Base-by-base conservation (phyloP, 1,140 invertebrate genomes). In the Nautilus pompilius region DNA sequence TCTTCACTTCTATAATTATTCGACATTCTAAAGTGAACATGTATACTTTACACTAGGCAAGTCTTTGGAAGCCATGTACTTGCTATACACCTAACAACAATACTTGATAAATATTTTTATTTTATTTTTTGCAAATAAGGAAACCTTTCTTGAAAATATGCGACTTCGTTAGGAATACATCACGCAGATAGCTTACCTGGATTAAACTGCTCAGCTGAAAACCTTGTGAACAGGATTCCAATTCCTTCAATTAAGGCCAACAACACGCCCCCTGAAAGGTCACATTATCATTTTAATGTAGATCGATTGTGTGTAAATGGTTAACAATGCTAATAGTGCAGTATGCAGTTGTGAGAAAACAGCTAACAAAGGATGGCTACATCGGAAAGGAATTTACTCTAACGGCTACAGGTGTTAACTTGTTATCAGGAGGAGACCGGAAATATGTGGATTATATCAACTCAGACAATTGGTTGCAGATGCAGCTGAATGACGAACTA, bases 161-260 rank as follows among this genome's bases (percentile, higher is more conserved):
- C n/a, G n/a, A 41, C 36, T 41, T 41, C 36, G 13, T 15, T 15
- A 41, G 36, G 36, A 41, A 41, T 41, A n/a, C n/a, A 32, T 41
- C 1, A 57, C 29, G 15, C 29, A 49, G 13, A 41, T 34, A 53
- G n/a, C 71, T 64, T 72, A 81, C 80, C 72, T 66, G 92, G 93
- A 83, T 90, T 89, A 81, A 95, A 96, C 76, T 95, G 92, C 74
- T 96, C 93, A 1, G 94, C 92, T 33, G 90, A 89, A 72, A 93
- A 86, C 77, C 93, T 86, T 20, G 92, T 96, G 73, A 97, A 90
- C 75, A 96, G 84, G 70, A 99, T 96, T 61, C 94, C 93, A 68
- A 98, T 88, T 41, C 96, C 96, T 88, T 99, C 96, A 70, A 99
- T 99, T 63, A 99, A 84, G 36, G 94, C 95, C 59, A 99, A 84